Evolutionary conservation across 2,797 vertebrate genomes (phyloP), one percentile per base, ranked within the genome.

Genomic region (Numenius phaeopus): DNA sequence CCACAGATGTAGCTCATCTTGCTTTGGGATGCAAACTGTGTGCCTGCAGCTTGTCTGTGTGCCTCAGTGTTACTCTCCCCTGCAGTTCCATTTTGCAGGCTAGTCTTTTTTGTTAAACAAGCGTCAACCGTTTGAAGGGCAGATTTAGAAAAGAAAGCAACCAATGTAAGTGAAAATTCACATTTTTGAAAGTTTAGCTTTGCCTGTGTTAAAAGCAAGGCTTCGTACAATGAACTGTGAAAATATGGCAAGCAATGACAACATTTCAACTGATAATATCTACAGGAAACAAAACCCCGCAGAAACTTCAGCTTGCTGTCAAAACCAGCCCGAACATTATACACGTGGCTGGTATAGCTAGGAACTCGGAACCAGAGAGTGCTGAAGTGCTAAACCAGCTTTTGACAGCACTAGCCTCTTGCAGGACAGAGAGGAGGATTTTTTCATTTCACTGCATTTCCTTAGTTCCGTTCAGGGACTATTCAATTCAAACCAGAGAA

Each of bases 401-500:
- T 92, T 91, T 96, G 89, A 95, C 94, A 92, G 72, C 67, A 37
- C 47, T 67, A 67, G 37, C 30, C 24, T 71, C 59, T 83, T 89
- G 37, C 61, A 92, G 89, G 84, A 85, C 75, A 61, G 34, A 49
- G 17, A 66, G 34, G 71, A 71, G 44, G 20, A 69, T 34, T 65
- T 94, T 87, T 94, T 77, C 75, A 42, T 75, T 94, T 85, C 87
- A 67, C 55, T 76, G 46, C 47, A 57, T 80, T 91, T 87, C 46
- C 71, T 86, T 87, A 37, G 21, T 87, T 96, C 67, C 6, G 6
- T 69, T 93, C 57, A 16, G 49, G 75, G 79, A 58, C 37, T 89
- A 57, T 76, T 86, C 92, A 89, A 94, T 83, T 94, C 92, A 92
- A 91, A 80, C 55, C 71, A 73, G 78, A 64, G 71, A 95, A 97